Evolutionary conservation across 2,113 vertebrate genomes (phyloP), one percentile per base, ranked within the genome.

Genomic region (Myrmecophaga tridactyla): DNA sequence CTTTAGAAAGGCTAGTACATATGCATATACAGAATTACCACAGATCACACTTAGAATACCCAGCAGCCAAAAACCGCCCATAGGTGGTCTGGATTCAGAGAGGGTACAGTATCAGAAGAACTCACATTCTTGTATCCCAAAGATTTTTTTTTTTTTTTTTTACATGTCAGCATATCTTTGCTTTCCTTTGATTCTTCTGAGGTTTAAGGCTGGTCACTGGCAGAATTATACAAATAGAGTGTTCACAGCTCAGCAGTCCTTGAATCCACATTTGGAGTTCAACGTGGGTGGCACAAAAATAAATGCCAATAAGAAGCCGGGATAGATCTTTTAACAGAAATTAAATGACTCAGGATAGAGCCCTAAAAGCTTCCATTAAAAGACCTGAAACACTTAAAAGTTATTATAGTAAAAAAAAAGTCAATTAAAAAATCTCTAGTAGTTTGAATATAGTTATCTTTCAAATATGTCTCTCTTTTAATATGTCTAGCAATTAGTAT

Each of bases 101-200:
- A 60, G 80, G 15, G 39, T 25, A 11, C 41, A 56, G n/a, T 85
- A 41, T 14, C 20, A 95, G 95, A 85, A 86, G 67, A 85, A 76
- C 84, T 77, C 76, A 92, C 41, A 69, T 85, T 88, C 70, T 92
- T 73, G 10, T 92, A 58, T 92, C 94, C 77, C 96, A n/a, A 65
- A 96, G 63, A 15, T 41, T 90, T 67, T 70, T 67, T 73, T 60
- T 36, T 31, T 43, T 81, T 41, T 80, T 43, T 25, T 58, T 86
- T 41, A 92, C 77, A 87, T 88, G 95, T 96, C 73, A 98, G 98
- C 97, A 95, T 98, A 98, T 98, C 98, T 98, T 98, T 96, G 96
- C 96, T 97, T 98, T 97, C 92, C 98, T 98, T 98, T 99, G 98
- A 98, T 98, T 98, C 97, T 98, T 98, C 96, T 98, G 98, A 99